phyloP scores from a whole-genome alignment of 2,797 vertebrate genomes.

The Sternotherus odoratus region DNA sequence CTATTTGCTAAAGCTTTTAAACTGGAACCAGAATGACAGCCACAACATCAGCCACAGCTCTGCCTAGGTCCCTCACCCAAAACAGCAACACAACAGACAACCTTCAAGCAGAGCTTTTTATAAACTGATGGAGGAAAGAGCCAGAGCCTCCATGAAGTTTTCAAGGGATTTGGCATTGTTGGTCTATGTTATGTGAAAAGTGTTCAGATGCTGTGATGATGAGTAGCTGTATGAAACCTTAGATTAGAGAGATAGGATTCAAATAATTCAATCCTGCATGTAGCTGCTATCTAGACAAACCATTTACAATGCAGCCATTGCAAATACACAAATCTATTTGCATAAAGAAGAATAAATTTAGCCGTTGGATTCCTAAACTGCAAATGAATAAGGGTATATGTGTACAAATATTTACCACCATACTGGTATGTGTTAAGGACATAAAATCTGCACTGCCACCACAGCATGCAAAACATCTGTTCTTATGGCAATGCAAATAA shows the following conservation, averaged over 20 bases:
- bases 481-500: slow-evolving; percentile 28
- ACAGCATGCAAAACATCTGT: slow-evolving; percentile 34
- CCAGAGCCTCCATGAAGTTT: background rate
- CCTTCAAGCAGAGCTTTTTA: background rate
- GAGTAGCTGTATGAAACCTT: background rate
- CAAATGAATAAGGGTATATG: background rate
- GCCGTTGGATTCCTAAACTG: slow-evolving; percentile 35
- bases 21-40: background rate
- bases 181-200: background rate
- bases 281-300: background rate
- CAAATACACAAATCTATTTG: background rate
- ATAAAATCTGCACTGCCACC: slow-evolving; percentile 41
- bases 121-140: background rate
- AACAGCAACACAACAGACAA: background rate
- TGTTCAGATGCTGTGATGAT: background rate
- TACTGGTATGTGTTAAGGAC: slow-evolving; percentile 32
- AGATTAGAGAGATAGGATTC: slow-evolving; percentile 2
- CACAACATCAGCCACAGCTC: background rate
- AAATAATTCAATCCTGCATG: background rate
- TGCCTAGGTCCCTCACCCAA: background rate
- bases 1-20: background rate
- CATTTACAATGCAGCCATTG: slow-evolving; percentile 13
- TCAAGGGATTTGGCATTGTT: background rate
- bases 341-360: slow-evolving; percentile 39
- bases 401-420: slow-evolving; percentile 54